Percentiles rank a stretch among this genome's conserved stretches.
Evolutionary conservation across 2,113 vertebrate genomes (phyloP).

Genomic region (Benitochromis conjunctus): DNA sequence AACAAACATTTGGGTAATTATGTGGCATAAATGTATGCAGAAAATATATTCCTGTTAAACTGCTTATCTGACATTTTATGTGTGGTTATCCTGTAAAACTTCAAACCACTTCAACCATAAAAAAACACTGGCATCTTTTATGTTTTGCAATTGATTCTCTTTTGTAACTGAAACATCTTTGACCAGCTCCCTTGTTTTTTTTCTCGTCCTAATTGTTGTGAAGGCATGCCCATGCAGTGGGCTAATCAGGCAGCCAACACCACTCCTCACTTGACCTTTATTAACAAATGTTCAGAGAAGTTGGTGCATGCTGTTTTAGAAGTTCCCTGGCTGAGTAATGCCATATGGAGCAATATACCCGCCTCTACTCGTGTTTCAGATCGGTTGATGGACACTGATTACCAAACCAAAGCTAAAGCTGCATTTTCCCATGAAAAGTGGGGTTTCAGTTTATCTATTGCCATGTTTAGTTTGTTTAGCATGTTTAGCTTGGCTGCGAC

Average conservation of each 20-base stretch:
- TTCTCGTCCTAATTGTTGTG: rapidly evolving
- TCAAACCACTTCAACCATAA: not conserved
- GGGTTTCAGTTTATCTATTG: not conserved
- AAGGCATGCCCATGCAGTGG: not conserved
- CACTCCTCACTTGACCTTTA: not conserved
- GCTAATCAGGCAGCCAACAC: not conserved
- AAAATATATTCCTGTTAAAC: not conserved
- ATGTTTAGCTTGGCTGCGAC: not conserved
- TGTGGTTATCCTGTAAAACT: not conserved
- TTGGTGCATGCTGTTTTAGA: not conserved
- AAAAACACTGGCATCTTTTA: not conserved
- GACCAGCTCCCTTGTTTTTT: not conserved
- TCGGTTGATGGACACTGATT: not conserved
- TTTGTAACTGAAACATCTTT: not conserved
- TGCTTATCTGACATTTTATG: not conserved
- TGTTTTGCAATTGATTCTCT: not conserved
- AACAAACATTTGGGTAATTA: not conserved
- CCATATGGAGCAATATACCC: not conserved
- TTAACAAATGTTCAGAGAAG: not conserved
- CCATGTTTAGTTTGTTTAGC: not conserved
- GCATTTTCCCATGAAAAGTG: not conserved
- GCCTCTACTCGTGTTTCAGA: not conserved
- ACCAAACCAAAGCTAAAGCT: not conserved
- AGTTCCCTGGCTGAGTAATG: not conserved
- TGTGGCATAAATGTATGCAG: not conserved